phyloP scores from a whole-genome alignment of 2,113 vertebrate genomes.

The Clarias macrocephalus region DNA sequence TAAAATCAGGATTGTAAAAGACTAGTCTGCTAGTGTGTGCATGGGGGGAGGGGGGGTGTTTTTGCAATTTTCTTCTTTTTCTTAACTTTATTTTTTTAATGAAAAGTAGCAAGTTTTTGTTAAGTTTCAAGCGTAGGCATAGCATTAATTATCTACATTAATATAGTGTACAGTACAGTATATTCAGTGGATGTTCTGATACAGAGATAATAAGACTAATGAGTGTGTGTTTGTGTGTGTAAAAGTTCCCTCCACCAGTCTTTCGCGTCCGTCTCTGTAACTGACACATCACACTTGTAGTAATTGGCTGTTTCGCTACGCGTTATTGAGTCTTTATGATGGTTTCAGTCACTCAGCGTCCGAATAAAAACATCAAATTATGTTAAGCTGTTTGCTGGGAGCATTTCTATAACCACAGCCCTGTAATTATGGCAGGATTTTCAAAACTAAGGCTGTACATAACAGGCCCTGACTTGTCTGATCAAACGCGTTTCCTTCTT shows the following conservation, averaged over 20 bases:
- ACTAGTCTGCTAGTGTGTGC: background rate
- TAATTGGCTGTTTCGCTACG: background rate
- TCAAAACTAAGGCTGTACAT: constrained; percentile 3
- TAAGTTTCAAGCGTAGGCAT: background rate
- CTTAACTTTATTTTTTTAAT: background rate
- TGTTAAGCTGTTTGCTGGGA: background rate
- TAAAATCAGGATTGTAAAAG: constrained; percentile 6
- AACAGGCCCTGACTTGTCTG: background rate
- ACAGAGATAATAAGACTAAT: background rate
- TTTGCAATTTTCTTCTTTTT: background rate
- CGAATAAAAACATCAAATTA: background rate
- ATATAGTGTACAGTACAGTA: background rate
- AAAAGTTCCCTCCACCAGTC: background rate
- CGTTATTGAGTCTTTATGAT: background rate
- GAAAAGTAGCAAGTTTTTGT: no score
- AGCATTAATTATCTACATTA: background rate
- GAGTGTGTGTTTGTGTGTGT: background rate
- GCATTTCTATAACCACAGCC: constrained; percentile 14
- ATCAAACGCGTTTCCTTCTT: background rate
- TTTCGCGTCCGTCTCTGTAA: background rate
- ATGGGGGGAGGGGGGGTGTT: no score
- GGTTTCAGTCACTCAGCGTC: background rate
- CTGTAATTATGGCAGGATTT: constrained; percentile 39
- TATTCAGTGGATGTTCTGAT: background rate
- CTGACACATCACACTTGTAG: background rate